Evolutionary conservation across 2,797 vertebrate genomes (phyloP).

Genomic region (Dipus sagitta): DNA sequence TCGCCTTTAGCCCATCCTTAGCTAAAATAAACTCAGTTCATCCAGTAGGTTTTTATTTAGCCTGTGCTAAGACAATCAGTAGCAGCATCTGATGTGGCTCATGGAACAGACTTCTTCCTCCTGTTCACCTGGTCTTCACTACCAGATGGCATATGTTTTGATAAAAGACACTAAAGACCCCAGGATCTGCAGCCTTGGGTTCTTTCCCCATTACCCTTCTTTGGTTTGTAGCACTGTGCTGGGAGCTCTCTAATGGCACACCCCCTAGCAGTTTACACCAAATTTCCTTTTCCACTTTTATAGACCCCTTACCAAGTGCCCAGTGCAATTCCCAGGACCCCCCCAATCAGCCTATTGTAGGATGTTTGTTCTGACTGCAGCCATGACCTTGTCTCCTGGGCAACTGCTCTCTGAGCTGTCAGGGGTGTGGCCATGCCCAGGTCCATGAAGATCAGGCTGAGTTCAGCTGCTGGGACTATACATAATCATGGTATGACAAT

Average conservation of each 20-base stretch:
- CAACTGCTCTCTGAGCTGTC: neutral
- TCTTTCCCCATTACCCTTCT: neutral
- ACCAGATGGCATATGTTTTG: neutral
- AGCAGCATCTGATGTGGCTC: neutral
- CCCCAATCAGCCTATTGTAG: neutral
- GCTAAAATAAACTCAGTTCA: constrained; percentile 48
- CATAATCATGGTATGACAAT: neutral
- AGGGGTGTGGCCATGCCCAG: neutral
- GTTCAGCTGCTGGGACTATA: neutral
- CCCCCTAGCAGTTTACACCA: neutral
- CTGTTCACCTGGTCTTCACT: neutral
- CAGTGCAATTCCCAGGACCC: neutral
- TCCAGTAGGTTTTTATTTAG: neutral
- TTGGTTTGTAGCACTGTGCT: neutral
- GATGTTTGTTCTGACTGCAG: neutral
- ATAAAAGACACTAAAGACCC: neutral
- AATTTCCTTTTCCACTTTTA: neutral
- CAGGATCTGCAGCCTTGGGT: neutral
- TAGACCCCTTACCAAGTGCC: neutral
- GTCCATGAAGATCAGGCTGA: neutral
- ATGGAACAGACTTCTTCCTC: neutral
- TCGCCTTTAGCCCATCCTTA: neutral
- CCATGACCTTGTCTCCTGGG: neutral
- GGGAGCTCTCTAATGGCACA: neutral
- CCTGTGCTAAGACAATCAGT: constrained; percentile 16